Percentiles rank a stretch among this genome's conserved stretches.
These are phyloP conservation scores for Mastomys coucha DNA, from an alignment of 2,113 vertebrate species.

Conservation along the genomic window DNA sequence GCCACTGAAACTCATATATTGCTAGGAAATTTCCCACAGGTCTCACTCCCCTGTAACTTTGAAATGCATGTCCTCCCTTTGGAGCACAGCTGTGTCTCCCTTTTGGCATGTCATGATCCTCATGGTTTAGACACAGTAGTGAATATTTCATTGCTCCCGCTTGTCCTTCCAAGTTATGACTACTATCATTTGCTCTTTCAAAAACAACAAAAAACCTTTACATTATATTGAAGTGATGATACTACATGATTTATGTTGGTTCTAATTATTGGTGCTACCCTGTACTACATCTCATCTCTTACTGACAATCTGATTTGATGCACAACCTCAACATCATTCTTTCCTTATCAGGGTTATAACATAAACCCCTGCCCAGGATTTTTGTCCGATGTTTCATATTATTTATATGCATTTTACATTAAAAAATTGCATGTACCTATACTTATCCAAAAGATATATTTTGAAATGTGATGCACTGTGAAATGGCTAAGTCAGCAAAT, in stretches of 20 bases:
- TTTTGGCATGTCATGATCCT: too few species aligned
- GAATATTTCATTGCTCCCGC: not conserved
- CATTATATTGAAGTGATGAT: not conserved
- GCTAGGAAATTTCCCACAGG: not conserved
- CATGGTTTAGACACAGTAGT: accelerated
- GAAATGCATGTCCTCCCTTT: accelerated
- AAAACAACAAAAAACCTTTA: not conserved
- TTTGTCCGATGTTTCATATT: not conserved
- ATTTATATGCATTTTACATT: not conserved
- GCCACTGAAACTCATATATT: not conserved
- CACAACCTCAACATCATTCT: not conserved
- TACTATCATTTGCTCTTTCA: not conserved
- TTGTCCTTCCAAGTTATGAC: not conserved
- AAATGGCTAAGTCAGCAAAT: not conserved
- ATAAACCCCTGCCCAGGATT: too few species aligned
- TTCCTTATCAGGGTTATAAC: too few species aligned
- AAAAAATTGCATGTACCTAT: not conserved
- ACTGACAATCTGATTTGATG: not conserved
- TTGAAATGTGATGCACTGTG: not conserved
- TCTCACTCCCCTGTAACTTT: accelerated
- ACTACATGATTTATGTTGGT: not conserved
- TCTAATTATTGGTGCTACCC: not conserved
- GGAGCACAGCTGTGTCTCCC: not conserved
- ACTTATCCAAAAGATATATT: not conserved
- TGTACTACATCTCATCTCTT: not conserved